Evolutionary conservation across 2,888 invertebrate species (phyloP), one percentile per base, ranked within the genome.

Genomic region (Zhengitettix transpicula): DNA sequence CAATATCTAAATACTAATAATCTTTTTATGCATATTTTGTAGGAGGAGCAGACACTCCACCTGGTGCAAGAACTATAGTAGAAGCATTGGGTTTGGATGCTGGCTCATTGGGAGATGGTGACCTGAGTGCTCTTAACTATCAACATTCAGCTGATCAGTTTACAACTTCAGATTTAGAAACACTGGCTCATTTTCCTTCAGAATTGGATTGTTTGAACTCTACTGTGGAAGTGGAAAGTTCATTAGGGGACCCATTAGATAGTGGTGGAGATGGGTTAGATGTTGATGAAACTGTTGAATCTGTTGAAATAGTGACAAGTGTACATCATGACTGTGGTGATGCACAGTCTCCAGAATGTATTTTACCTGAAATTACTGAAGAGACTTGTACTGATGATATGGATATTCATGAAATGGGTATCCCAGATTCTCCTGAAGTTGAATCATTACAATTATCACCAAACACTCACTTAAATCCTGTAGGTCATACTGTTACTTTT

Each of bases 141-240:
- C 66, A 71, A 1, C 55, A 64, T 42, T 61, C 61, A 10, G 41
- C 62, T 3, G 73, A 72, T 60, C 71, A 71, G 54, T 63, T 61
- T 40, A 59, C 63, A 15, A 57, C 63, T 67, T 56, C 63, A 0
- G 74, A 74, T 42, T 73, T 74, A 64, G 75, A 75, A 62, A 69
- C 72, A 14, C 68, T 74, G 51, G 74, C 71, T n/a, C 71, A 71
- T 58, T 72, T 75, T 60, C 71, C 74, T 64, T 72, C 73, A 0
- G 75, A 75, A 64, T 65, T 75, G 42, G 73, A 74, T 71, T 71
- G 59, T n/a, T 70, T 73, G 64, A 68, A 72, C 40, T 57, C 61
- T 10, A 41, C 58, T 44, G 60, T 59, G 28, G 60, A 58, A 42
- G 59, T 57, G 12, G 62, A 62, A 41, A 61, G 58, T 15, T 55